These are phyloP conservation scores for Lates japonicus DNA, from an alignment of 2,797 vertebrate genomes.

Conservation along the genomic window DNA sequence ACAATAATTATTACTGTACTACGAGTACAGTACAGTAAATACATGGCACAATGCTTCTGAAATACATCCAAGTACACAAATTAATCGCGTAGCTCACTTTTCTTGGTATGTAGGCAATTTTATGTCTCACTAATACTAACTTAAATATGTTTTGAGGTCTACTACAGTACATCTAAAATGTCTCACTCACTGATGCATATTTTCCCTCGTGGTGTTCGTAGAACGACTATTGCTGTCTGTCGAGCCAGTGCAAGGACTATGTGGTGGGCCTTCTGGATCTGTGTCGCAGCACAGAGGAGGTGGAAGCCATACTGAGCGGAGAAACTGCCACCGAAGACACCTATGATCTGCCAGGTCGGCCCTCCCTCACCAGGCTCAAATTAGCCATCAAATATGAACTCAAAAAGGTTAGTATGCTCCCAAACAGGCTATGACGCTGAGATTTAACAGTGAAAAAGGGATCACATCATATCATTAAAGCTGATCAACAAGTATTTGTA, in stretches of 20 bases:
- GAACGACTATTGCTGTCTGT: conserved; percentile 98
- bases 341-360: conserved; percentile 85
- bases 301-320: conserved; percentile 97
- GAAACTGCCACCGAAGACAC: conserved; percentile 87
- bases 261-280: conserved; percentile 97
- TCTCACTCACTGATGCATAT: background rate
- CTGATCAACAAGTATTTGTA: too few species aligned
- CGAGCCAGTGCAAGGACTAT: conserved; percentile 98
- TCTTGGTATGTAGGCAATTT: background rate
- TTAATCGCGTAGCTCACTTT: background rate
- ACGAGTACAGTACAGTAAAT: background rate
- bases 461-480: background rate
- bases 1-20: conserved; percentile 22
- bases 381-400: conserved; percentile 98
- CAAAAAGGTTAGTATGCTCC: conserved; percentile 91
- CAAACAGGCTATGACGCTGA: background rate
- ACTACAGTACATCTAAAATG: background rate
- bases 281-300: conserved; percentile 98
- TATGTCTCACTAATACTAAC: too few species aligned
- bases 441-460: background rate
- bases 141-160: background rate
- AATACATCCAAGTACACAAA: background rate
- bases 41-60: background rate
- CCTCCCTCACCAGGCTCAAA: conserved; percentile 94
- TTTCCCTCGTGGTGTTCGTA: conserved; percentile 60